Evolutionary conservation across 2,888 invertebrate genomes (phyloP), one percentile per base, ranked within the genome.

Genomic region (Rhogogaster chlorosoma): DNA sequence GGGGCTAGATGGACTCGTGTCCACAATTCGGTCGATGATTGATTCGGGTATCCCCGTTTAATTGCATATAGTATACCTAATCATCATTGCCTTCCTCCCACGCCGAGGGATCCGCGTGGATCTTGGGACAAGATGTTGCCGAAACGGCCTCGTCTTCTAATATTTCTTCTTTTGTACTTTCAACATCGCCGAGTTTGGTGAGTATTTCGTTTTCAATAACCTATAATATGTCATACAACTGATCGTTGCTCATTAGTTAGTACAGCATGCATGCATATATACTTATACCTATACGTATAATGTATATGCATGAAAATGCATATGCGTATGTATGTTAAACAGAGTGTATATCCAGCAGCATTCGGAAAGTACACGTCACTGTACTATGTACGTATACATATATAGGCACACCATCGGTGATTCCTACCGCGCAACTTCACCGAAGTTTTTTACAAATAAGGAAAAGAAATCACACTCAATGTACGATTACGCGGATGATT

Each of bases 141-240:
- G 80, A 80, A 61, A 38, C 57, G 5, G 22, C 57, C 36, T 22
- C 57, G 57, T 80, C 57, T 80, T 22, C 38, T 80, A 0, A 80
- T 80, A 80, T 80, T 80, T 38, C 80, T 80, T 38, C 80, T 80
- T 61, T 61, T 80, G 38, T 80, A 80, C 57, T 80, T 80, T 18
- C 57, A 80, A 80, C 57, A 80, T 61, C 80, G 61, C 38, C 45
- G 38, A 38, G 80, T 80, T 26, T 57, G 80, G 80, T 80, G 61
- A 80, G 80, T 80, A 80, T n/a, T 29, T 1, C 29, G 18, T 61
- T 32, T 61, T 42, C 6, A n/a, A n/a, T n/a, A 42, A 42, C 12
- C 22, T 73, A 15, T 36, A n/a, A 12, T 29, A 22, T 22, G 2
- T 38, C 9, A 22, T 22, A 42, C 32, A n/a, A 5, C 2, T 42